These are phyloP conservation scores for Diogma glabrata DNA, from an alignment of 2,888 invertebrate species.

Conservation along the genomic window DNA sequence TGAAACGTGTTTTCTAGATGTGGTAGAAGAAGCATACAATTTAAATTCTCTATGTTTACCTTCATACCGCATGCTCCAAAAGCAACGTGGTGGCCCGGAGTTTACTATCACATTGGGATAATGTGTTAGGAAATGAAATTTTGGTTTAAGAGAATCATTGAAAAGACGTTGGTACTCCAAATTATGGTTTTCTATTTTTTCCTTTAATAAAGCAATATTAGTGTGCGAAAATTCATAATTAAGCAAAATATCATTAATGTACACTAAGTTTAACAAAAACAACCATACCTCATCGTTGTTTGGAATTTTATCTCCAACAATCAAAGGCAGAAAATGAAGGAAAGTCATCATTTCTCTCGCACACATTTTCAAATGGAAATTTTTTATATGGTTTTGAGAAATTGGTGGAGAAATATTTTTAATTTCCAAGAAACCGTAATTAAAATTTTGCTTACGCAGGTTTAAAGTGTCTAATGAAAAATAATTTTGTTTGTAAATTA, in stretches of 20 bases:
- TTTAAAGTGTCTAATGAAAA: background rate
- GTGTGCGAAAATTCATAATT: no score
- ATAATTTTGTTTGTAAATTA: background rate
- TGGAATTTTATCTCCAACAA: background rate
- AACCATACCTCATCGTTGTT: background rate
- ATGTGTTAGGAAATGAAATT: background rate
- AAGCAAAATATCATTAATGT: no score
- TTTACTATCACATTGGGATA: background rate
- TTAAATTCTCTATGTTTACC: background rate
- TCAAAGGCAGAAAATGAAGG: background rate
- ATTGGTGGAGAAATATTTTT: background rate
- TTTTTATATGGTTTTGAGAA: no score
- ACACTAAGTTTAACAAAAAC: background rate
- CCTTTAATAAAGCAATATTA: no score
- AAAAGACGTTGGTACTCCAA: background rate
- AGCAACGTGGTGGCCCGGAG: background rate
- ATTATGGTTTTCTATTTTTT: background rate
- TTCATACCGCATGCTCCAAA: background rate
- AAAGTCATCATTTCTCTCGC: background rate
- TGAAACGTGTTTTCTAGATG: background rate
- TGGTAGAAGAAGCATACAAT: background rate
- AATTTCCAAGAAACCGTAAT: background rate
- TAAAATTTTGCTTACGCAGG: background rate
- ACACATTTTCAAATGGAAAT: no score
- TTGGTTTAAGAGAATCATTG: background rate